phyloP scores from a whole-genome alignment of 2,797 vertebrate genomes.

The Astyanax mexicanus region DNA sequence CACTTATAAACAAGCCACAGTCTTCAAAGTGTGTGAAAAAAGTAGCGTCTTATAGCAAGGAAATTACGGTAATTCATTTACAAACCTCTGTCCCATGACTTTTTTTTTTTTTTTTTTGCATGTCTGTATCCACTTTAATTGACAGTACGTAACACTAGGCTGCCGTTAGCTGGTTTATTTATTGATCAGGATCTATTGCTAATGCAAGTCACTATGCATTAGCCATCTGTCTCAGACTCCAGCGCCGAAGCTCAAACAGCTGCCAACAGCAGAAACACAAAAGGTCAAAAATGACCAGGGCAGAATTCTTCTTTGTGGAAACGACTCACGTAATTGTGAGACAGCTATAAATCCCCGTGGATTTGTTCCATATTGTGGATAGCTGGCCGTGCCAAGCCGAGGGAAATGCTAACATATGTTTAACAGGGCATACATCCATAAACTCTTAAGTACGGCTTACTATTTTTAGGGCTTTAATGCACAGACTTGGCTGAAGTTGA shows the following conservation, averaged over 20 bases:
- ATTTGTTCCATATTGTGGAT: neutral
- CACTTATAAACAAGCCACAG: no score
- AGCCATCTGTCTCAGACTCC: constrained; percentile 1
- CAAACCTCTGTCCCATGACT: no score
- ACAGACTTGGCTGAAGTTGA: neutral
- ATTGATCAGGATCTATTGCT: neutral
- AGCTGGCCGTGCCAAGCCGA: neutral
- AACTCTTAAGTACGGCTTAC: neutral
- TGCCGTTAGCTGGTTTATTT: neutral
- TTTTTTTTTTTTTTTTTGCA: no score
- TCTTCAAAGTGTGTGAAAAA: no score
- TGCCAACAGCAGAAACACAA: constrained; percentile 2
- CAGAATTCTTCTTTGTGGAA: neutral
- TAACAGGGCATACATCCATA: neutral
- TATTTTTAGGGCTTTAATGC: neutral
- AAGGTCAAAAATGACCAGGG: constrained; percentile 11
- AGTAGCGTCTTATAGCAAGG: no score
- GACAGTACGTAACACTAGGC: neutral
- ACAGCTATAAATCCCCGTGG: neutral
- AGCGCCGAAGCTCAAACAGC: neutral
- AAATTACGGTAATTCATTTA: no score
- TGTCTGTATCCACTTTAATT: neutral
- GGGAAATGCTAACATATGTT: neutral
- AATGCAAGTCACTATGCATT: neutral
- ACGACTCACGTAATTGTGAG: neutral